Evolutionary conservation across 2,113 vertebrate genomes (phyloP).

Genomic region (Trinectes maculatus): DNA sequence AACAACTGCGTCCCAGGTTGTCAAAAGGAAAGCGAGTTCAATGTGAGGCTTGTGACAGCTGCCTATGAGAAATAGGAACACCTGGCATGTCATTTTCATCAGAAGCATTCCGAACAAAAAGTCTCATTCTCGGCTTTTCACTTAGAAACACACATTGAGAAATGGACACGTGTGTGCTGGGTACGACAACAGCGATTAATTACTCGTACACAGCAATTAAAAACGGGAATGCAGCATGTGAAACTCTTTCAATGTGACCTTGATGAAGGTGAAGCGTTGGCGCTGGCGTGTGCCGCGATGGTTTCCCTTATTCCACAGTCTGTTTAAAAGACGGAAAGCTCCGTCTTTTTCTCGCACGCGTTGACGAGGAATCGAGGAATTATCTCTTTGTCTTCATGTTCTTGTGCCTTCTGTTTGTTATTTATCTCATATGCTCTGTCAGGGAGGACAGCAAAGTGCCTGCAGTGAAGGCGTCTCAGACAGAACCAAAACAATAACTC

Average conservation of each 20-base stretch:
- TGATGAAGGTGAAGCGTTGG: slow-evolving; percentile 11
- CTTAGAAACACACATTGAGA: background rate
- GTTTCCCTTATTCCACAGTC: slow-evolving; percentile 7
- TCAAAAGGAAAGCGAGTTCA: background rate
- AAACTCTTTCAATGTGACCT: slow-evolving; percentile 46
- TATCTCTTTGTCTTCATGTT: slow-evolving; percentile 53
- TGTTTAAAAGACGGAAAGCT: slow-evolving; percentile 31
- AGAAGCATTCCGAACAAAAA: background rate
- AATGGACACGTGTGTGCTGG: background rate
- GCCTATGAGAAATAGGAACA: background rate
- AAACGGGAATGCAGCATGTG: background rate
- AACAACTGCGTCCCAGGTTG: background rate
- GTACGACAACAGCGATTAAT: slow-evolving; percentile 28
- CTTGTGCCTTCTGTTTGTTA: slow-evolving; percentile 34
- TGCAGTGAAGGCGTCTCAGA: slow-evolving; percentile 50
- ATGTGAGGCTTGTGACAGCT: background rate
- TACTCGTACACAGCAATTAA: slow-evolving; percentile 27
- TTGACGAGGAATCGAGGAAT: slow-evolving; percentile 50
- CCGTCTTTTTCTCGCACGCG: slow-evolving; percentile 38
- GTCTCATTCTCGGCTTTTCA: background rate
- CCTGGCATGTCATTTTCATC: background rate
- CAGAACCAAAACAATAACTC: slow-evolving; percentile 66
- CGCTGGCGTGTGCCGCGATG: background rate
- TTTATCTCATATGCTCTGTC: slow-evolving; percentile 47
- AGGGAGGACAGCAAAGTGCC: slow-evolving; percentile 50